Base-by-base conservation (phyloP, 2,113 vertebrate genomes). In the Colius striatus region DNA sequence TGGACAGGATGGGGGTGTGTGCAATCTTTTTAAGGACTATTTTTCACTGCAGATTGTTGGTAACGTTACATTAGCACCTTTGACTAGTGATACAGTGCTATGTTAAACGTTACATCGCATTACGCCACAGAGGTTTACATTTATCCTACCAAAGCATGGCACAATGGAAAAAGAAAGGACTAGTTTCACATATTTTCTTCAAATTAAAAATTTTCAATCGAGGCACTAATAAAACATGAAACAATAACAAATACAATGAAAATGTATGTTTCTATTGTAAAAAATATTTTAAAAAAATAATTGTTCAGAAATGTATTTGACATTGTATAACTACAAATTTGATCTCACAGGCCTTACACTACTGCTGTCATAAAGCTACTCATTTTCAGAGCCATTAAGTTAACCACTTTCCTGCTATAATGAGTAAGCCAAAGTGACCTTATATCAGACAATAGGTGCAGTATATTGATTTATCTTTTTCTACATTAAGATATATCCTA, bases 391-490 rank as follows among this genome's bases (percentile, higher is more conserved):
- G 13, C 53, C 68, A 74, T 95, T 84, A 95, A 91, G 72, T 81
- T 90, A 96, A 90, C 65, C 76, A 88, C 19, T 16, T 62, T 84
- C 36, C 53, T 67, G 10, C 19, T 87, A 30, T 68, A 93, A 88
- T 90, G 65, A 93, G 71, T 89, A 91, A 87, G 27, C 80, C 92
- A 94, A 88, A 94, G 73, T 95, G 92, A 96, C 82, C 90, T 93
- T 88, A 47, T 65, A 43, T 75, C 29, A 94, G 51, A 53, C 32
- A 71, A 47, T 17, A 86, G 41, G 45, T 78, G 50, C 90, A 94
- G 25, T 68, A 58, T 6, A 34, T 65, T 48, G 54, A 78, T 76
- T 86, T 81, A 78, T 57, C 5, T 61, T 94, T 86, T 92, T 84
- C 34, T 86, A 20, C 27, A 48, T 88, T 48, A 85, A 57, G 13